Evolutionary conservation across 2,113 vertebrate genomes (phyloP), one percentile per base, ranked within the genome.

Genomic region (Microtus montanus): DNA sequence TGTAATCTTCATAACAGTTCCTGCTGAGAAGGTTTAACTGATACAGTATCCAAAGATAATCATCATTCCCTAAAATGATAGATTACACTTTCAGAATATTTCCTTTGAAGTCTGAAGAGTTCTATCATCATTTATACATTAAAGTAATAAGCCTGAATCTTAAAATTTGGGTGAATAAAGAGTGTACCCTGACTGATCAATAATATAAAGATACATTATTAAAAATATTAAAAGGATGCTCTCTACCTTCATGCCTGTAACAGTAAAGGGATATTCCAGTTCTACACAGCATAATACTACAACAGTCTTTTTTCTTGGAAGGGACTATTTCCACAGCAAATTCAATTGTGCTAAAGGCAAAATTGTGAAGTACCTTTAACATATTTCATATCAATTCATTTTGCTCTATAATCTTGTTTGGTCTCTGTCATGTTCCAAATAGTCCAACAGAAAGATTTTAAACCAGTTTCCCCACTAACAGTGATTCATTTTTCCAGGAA

Each of bases 401-500:
- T 96, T 95, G 3, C 8, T 94, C 44, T 92, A 2, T 79, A 94
- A 89, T 86, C 73, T 93, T 92, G 20, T 89, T 92, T 93, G 64
- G 17, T 75, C 3, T 77, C 64, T 93, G 73, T 87, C 68, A 88
- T 97, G 38, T 93, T 87, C 73, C 79, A 91, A 96, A 84, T 75
- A 71, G 68, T 84, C 87, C 54, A 41, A 33, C 68, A 96, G 52
- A 90, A 90, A 91, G 26, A 92, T 82, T 95, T 92, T 64, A 96
- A 94, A 88, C 22, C 35, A 52, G 35, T 68, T 28, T 71, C 30
- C 5, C 24, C 33, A 54, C 73, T 89, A 75, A 92, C 47, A 44
- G 38, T 82, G 77, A 79, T 94, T 96, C 33, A 58, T 94, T 95
- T 95, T 83, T 78, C 58, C 85, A 17, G 61, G 30, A 96, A 96